Conservation (phyloP, 2,113 vertebrate species). For the Corythaixoides concolor region DNA sequence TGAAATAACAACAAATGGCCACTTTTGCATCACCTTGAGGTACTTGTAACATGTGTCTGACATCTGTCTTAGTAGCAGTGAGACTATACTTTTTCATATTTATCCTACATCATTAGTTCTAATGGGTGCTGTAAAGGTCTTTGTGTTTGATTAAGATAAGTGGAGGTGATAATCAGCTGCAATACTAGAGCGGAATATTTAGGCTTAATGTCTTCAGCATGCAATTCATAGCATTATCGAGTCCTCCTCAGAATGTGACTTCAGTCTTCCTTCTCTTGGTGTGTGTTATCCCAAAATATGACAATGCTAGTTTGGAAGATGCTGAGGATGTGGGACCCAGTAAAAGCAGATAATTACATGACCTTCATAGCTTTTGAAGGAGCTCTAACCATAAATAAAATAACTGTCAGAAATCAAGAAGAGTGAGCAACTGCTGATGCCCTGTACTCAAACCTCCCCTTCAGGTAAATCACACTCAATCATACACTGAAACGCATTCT, state of each 20-base stretch:
- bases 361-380: background rate
- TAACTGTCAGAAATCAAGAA: background rate
- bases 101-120: background rate
- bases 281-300: background rate
- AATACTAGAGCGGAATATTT: background rate
- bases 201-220: background rate
- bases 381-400: background rate
- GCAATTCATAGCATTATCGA: rapidly evolving
- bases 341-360: background rate
- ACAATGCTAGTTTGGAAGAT: background rate
- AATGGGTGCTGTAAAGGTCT: background rate
- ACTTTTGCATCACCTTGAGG: background rate
- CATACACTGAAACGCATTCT: background rate
- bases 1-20: background rate
- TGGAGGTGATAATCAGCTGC: background rate
- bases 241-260: background rate
- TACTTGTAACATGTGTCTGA: background rate
- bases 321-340: background rate
- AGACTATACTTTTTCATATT: background rate
- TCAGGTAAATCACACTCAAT: background rate
- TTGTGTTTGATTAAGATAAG: background rate
- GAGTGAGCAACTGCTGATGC: background rate
- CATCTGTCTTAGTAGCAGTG: background rate
- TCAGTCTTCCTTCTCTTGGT: background rate
- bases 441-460: background rate